Percentiles rank a stretch among this genome's conserved stretches.
phyloP scores from a whole-genome alignment of 2,888 invertebrate genomes.

The Tachystola acroxantha region DNA sequence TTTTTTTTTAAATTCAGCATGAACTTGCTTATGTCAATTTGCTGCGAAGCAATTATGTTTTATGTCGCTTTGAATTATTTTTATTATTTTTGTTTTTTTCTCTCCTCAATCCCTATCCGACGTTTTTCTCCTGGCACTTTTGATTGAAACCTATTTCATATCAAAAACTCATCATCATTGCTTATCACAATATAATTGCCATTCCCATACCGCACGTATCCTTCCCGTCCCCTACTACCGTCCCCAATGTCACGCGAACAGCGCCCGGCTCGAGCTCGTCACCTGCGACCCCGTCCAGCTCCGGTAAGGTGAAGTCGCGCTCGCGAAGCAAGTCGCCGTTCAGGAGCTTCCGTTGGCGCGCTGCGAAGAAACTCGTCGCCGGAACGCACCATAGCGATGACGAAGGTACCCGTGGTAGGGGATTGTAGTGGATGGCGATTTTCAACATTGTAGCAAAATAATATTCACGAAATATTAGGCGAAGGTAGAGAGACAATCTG shows the following conservation, averaged over 20 bases:
- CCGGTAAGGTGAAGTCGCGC: slow-evolving; percentile 87
- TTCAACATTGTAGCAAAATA: no score
- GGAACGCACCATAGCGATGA: slow-evolving; percentile 88
- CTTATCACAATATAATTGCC: slow-evolving; percentile 1
- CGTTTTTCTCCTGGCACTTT: slow-evolving; percentile 7
- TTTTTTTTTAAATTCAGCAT: slow-evolving; percentile 28
- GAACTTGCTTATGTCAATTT: slow-evolving; percentile 59
- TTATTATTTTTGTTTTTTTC: slow-evolving; percentile 47
- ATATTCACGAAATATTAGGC: no score
- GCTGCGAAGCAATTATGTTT: slow-evolving; percentile 60
- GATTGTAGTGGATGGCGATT: slow-evolving; percentile 40
- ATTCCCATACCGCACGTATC: not conserved
- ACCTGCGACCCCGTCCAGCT: slow-evolving; percentile 67
- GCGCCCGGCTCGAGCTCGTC: slow-evolving; percentile 63
- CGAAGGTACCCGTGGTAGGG: slow-evolving; percentile 80
- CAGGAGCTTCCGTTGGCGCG: slow-evolving; percentile 95
- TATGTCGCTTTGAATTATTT: slow-evolving; percentile 71
- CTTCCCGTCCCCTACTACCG: slow-evolving; percentile 19
- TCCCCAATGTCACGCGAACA: slow-evolving; percentile 31
- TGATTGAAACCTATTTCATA: slow-evolving; percentile 10
- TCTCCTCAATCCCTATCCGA: slow-evolving; percentile 7
- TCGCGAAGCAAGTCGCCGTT: slow-evolving; percentile 96
- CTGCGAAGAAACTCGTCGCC: slow-evolving; percentile 82
- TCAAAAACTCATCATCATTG: slow-evolving; percentile 5
- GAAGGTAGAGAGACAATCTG: no score